Evolutionary conservation across 1,140 invertebrate species (phyloP).

Genomic region (Temnothorax curvispinosus): DNA sequence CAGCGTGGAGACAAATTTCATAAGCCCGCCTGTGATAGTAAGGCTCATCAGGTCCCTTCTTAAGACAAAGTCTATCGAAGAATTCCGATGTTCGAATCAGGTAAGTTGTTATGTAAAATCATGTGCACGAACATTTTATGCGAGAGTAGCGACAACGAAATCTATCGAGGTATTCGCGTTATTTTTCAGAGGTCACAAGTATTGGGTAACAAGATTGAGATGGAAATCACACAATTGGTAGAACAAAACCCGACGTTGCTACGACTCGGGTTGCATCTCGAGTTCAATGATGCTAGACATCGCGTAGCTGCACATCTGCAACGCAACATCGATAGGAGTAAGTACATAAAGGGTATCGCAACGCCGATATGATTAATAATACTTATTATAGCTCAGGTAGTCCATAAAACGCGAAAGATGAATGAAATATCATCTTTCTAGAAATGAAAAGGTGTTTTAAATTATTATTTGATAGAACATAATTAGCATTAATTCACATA

Average conservation of each 20-base stretch:
- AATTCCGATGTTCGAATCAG: constrained; percentile 98
- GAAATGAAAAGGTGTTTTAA: not conserved
- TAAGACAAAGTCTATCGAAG: constrained; percentile 94
- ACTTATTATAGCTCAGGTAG: not conserved
- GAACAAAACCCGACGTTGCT: constrained; percentile 97
- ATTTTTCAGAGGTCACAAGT: constrained; percentile 93
- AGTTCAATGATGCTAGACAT: constrained; percentile 98
- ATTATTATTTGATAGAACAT: not conserved
- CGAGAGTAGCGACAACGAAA: not conserved
- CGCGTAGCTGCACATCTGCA: constrained; percentile 96
- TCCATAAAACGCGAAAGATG: not conserved
- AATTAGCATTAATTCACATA: not conserved
- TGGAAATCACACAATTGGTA: constrained; percentile 97
- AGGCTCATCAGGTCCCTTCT: constrained; percentile 94
- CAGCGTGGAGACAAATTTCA: constrained; percentile 97
- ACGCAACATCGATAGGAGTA: constrained; percentile 98
- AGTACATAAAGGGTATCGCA: constrained; percentile 85
- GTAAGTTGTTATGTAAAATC: constrained; percentile 85
- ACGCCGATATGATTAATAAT: not conserved
- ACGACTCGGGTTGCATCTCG: constrained; percentile 96
- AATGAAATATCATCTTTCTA: not conserved
- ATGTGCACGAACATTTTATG: too few species aligned
- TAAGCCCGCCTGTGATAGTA: constrained; percentile 94
- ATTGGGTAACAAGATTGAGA: constrained; percentile 98
- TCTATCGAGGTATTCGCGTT: constrained; percentile 1